These are phyloP conservation scores for Orthonychiurus folsomi DNA, from an alignment of 2,888 invertebrate genomes.

Conservation along the genomic window DNA sequence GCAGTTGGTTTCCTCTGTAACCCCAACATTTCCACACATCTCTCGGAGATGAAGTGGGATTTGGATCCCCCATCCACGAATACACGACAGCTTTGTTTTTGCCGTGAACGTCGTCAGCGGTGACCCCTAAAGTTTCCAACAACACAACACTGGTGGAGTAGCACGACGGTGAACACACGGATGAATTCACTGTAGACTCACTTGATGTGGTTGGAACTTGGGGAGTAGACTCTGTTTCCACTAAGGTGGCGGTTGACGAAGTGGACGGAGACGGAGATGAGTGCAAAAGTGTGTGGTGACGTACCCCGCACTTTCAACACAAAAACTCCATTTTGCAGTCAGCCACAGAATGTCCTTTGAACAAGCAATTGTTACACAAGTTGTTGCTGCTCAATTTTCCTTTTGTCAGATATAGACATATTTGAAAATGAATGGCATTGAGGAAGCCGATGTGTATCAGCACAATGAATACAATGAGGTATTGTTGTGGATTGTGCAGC, in stretches of 20 bases:
- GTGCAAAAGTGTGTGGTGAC: neutral
- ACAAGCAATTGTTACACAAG: conserved; percentile 1
- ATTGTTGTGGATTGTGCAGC: too few relatives aligned
- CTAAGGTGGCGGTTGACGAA: too few relatives aligned
- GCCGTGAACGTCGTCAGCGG: neutral
- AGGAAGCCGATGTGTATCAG: neutral
- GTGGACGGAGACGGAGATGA: neutral
- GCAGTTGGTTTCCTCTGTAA: neutral
- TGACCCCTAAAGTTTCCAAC: neutral
- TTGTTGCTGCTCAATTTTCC: neutral
- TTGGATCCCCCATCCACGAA: neutral
- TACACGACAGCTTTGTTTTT: neutral
- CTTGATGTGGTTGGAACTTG: too few relatives aligned
- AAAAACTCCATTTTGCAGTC: neutral
- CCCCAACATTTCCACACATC: neutral
- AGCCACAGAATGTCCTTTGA: neutral
- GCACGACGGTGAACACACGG: too few relatives aligned
- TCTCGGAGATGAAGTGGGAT: conserved; percentile 4
- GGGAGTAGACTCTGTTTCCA: too few relatives aligned
- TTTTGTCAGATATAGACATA: neutral
- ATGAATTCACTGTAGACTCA: too few relatives aligned
- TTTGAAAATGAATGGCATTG: neutral
- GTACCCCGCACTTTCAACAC: neutral
- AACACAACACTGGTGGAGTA: too few relatives aligned
- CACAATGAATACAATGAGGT: neutral